Conservation (phyloP, 2,797 vertebrate genomes). For the Macropodus opercularis region DNA sequence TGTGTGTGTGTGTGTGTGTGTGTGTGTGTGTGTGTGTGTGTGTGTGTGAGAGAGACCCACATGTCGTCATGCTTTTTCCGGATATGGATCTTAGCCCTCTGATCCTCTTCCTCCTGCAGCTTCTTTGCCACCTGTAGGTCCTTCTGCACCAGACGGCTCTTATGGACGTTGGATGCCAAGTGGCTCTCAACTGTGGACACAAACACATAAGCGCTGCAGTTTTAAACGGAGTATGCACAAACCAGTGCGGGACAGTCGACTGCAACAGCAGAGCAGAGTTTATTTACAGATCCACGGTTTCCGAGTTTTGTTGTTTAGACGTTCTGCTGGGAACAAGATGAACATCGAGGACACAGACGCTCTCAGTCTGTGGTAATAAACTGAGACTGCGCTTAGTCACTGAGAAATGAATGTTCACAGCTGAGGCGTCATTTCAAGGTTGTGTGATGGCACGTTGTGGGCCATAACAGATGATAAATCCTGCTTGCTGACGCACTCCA, state of each 20-base stretch:
- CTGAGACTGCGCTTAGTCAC: conserved; percentile 29
- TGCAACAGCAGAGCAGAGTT: conserved; percentile 1
- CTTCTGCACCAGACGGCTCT: conserved; percentile 93
- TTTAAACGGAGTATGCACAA: conserved; percentile 27
- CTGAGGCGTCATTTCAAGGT: conserved; percentile 64
- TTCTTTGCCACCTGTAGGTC: conserved; percentile 95
- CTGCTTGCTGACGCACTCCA: conserved; percentile 70
- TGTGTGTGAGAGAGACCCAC: conserved; percentile 78
- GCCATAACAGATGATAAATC: conserved; percentile 71
- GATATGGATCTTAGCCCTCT: conserved; percentile 85
- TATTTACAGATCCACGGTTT: conserved; percentile 37
- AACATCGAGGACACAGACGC: conserved; percentile 18
- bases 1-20: not conserved
- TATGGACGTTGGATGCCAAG: conserved; percentile 94
- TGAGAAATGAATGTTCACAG: conserved; percentile 63
- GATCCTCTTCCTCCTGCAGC: conserved; percentile 94
- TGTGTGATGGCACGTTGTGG: conserved; percentile 50
- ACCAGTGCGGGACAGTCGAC: not conserved
- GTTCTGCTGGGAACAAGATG: conserved; percentile 33
- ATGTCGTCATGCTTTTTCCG: conserved; percentile 85
- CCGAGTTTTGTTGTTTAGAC: conserved; percentile 20
- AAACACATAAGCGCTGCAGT: conserved; percentile 47
- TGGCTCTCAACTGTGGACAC: conserved; percentile 92
- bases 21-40: not conserved
- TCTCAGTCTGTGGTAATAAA: conserved; percentile 47